These are phyloP conservation scores for Oikopleura vanhoeffeni DNA, from an alignment of 23 tunicate species.

Conservation along the genomic window DNA sequence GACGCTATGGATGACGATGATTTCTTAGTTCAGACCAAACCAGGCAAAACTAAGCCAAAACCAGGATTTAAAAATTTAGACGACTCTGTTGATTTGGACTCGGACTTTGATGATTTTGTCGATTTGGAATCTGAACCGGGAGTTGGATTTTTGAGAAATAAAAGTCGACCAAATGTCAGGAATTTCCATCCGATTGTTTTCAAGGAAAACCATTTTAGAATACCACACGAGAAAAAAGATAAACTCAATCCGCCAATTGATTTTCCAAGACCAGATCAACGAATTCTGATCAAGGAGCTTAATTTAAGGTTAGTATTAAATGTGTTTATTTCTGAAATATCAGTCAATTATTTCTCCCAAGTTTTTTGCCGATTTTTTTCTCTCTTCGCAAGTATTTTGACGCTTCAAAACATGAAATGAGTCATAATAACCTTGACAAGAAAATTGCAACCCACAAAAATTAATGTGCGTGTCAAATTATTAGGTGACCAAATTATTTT, in stretches of 20 bases:
- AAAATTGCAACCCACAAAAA: too few species aligned
- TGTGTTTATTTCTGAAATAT: too few species aligned
- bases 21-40: neutral
- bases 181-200: neutral
- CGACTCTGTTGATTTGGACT: neutral
- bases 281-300: neutral
- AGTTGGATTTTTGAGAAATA: neutral
- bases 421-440: too few species aligned
- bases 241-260: neutral
- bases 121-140: conserved; percentile 16
- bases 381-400: too few species aligned
- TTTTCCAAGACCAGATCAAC: neutral
- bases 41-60: neutral
- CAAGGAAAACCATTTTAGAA: neutral
- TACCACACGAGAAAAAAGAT: neutral
- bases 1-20: conserved; percentile 13
- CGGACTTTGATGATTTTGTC: conserved; percentile 14
- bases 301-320: neutral
- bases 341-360: too few species aligned
- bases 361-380: too few species aligned
- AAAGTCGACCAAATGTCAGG: neutral
- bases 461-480: too few species aligned
- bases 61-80: neutral
- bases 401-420: too few species aligned
- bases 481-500: too few species aligned